A percentile compares a stretch with the other conserved stretches of the same genome.
Conservation (phyloP, 2,113 vertebrate genomes). For the Merops nubicus region DNA sequence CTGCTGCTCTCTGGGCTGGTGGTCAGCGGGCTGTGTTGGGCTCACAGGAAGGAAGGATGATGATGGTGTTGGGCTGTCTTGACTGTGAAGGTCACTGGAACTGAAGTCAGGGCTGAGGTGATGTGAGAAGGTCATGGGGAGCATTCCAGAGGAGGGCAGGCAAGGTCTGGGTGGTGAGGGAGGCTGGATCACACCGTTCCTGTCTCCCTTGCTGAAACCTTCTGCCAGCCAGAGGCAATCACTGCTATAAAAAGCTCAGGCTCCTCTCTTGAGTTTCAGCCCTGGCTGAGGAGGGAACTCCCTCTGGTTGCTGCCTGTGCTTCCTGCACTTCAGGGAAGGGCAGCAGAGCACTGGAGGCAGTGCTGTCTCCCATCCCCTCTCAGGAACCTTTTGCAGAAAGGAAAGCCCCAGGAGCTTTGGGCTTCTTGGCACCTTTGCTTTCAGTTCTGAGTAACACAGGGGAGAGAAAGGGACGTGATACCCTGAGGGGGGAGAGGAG, state of each 20-base stretch:
- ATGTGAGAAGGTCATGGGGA: background rate
- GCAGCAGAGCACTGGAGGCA: background rate
- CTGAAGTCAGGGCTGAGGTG: background rate
- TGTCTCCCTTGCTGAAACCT: background rate
- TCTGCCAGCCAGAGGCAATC: background rate
- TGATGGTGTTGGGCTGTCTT: background rate
- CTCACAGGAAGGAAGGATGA: background rate
- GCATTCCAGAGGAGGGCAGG: background rate
- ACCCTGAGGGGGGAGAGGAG: background rate
- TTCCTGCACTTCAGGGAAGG: background rate
- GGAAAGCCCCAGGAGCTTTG: background rate
- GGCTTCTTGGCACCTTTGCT: background rate
- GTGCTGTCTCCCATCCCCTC: accelerated
- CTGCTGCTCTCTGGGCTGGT: background rate
- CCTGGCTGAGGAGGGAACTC: background rate
- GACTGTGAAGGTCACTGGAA: background rate
- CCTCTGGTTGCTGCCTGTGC: background rate
- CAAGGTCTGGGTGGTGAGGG: background rate
- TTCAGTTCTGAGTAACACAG: background rate
- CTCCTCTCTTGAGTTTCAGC: background rate
- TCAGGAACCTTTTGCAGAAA: background rate
- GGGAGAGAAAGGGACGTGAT: background rate
- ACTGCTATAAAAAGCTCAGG: background rate
- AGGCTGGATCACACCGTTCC: background rate
- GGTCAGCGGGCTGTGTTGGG: background rate